Percentiles rank a stretch among this genome's conserved stretches.
These are phyloP conservation scores for Drosophila arawakana DNA, from an alignment of 1,140 invertebrate species.

Conservation along the genomic window DNA sequence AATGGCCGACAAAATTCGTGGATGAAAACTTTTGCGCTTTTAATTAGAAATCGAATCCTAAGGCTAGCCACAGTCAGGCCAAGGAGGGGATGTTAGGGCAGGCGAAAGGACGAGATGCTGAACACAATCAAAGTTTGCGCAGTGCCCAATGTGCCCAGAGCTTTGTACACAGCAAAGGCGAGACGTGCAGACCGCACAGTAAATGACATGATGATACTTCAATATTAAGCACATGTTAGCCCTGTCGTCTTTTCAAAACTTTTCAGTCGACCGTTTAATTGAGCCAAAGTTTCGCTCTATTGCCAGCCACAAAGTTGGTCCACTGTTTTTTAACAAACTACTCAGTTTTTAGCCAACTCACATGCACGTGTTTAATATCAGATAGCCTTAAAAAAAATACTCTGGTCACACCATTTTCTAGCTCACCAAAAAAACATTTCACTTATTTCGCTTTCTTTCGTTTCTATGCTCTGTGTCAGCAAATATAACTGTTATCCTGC, in stretches of 20 bases:
- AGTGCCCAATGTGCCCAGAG: constrained; percentile 16
- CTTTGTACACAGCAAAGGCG: constrained; percentile 9
- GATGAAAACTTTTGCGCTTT: constrained; percentile 65
- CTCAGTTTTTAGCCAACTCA: background rate
- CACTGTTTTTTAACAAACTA: background rate
- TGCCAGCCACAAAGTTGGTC: background rate
- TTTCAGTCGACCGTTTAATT: constrained; percentile 33
- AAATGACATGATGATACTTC: constrained; percentile 34
- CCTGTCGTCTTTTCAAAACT: constrained; percentile 36
- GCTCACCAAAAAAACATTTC: too few species aligned
- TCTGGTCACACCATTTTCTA: too few species aligned
- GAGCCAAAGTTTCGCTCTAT: constrained; percentile 8
- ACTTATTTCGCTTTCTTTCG: background rate
- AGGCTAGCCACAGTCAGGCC: constrained; percentile 49
- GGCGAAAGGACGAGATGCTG: background rate
- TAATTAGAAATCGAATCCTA: constrained; percentile 74
- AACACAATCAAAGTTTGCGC: constrained; percentile 35
- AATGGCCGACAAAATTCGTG: constrained; percentile 47
- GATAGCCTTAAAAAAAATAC: too few species aligned
- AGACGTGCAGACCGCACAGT: constrained; percentile 21
- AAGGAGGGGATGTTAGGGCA: background rate
- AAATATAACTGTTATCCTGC: background rate
- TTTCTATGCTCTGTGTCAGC: background rate
- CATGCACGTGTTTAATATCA: background rate
- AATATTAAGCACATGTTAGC: constrained; percentile 38